Base-by-base conservation (phyloP, 2,888 invertebrate genomes). In the Eupithecia centaureata region DNA sequence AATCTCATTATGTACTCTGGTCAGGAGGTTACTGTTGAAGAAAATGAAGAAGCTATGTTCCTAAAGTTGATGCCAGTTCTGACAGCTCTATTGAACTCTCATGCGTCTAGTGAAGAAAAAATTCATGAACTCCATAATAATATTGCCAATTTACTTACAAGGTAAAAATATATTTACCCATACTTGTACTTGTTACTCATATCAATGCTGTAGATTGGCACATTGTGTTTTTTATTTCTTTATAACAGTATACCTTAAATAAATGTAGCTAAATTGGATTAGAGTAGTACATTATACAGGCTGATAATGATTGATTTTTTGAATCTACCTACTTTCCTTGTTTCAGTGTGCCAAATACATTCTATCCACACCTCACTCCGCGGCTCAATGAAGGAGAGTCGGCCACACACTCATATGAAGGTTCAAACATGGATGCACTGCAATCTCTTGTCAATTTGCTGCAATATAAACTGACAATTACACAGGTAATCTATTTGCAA, bases 141-240 rank as follows among this genome's bases (percentile, higher is more conserved):
- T 88, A 95, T 97, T 71, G 95, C 97, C 10, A 97, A 98, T 90
- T 91, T 98, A 76, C 90, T 99, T 72, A 97, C 97, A 56, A 94
- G 94, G 94, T 93, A 54, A 2, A 27, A 58, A n/a, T n/a, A n/a
- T n/a, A n/a, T n/a, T n/a, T n/a, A n/a, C n/a, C n/a, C n/a, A n/a
- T n/a, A n/a, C n/a, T n/a, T n/a, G n/a, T n/a, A n/a, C n/a, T n/a
- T n/a, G n/a, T n/a, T n/a, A n/a, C n/a, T n/a, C n/a, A n/a, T n/a
- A n/a, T n/a, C n/a, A n/a, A n/a, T n/a, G n/a, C n/a, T n/a, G n/a
- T n/a, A n/a, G n/a, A n/a, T n/a, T n/a, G n/a, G n/a, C n/a, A n/a
- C n/a, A n/a, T n/a, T n/a, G n/a, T n/a, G n/a, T n/a, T n/a, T n/a
- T n/a, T n/a, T n/a, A n/a, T n/a, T n/a, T n/a, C n/a, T n/a, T n/a